A percentile compares a stretch with the other conserved stretches of the same genome.
Evolutionary conservation across 1,140 invertebrate species (phyloP).

Genomic region (Tribolium madens): DNA sequence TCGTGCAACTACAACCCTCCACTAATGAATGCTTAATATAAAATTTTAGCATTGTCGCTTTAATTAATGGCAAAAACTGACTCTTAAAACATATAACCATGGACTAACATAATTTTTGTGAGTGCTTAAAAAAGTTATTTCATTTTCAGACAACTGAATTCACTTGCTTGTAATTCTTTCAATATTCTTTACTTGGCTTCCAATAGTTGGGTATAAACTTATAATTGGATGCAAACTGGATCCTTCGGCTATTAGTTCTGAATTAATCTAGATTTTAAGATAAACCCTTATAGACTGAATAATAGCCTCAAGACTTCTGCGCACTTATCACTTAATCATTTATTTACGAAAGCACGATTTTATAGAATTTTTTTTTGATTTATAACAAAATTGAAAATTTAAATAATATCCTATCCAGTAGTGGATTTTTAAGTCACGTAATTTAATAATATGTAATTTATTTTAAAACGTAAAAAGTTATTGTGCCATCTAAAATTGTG

Average conservation of each 20-base stretch:
- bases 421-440: no score
- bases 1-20: neutral
- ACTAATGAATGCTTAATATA: neutral
- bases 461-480: no score
- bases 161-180: neutral
- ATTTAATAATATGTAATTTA: no score
- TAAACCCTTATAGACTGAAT: neutral
- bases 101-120: neutral
- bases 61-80: neutral
- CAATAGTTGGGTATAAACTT: neutral
- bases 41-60: neutral
- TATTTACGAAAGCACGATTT: no score
- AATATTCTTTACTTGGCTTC: neutral
- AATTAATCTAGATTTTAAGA: neutral
- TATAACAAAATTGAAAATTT: no score
- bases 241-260: neutral
- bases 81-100: neutral
- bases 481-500: no score
- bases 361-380: no score
- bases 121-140: neutral
- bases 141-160: neutral
- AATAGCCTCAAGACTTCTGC: neutral
- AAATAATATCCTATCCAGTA: no score
- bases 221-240: neutral
- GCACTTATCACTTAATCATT: no score